Base-by-base conservation (phyloP, 1,140 invertebrate species). In the Trypoxylus dichotomus region DNA sequence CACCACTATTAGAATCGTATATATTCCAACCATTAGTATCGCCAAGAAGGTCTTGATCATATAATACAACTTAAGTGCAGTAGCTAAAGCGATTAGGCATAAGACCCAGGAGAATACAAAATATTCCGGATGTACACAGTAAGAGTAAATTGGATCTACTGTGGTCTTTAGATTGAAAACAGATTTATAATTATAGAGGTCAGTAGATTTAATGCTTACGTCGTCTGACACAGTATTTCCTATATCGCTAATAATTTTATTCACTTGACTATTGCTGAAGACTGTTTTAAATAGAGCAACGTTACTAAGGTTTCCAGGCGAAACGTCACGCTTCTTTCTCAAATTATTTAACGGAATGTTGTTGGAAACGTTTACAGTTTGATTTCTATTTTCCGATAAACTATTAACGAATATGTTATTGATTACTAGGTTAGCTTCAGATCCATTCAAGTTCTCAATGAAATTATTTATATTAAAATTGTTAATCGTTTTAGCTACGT, bases 91-190 rank as follows among this genome's bases (percentile, higher is more conserved):
- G 0, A 98, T 93, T 43, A 98, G 89, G 78, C 95, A 96, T n/a
- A 98, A 87, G 25, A 98, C 93, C 95, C 96, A 98, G 0, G 95
- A 96, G 85, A 96, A 96, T 1, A 97, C 93, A 10, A 97, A 92
- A 84, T 97, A 98, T 85, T 98, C 95, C 0, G 94, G 94, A 79
- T 92, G 89, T 27, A 19, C 19, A 37, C 77, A 78, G 11, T 24
- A 7, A 2, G 2, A 19, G 37, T 77, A 37, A 10, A 73, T 42
- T 21, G 15, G 15, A 43, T 15, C 24, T 21, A 41, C 37, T 2
- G 19, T 54, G 10, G 3, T 54, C 6, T 32, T 75, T 11, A 63
- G 2, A 63, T 32, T 32, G 2, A 32, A 32, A 32, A 32, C 7
- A 32, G 32, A 32, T 32, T 32, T 32, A 32, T 2, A 32, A 32